Base-by-base conservation (phyloP, 2,113 vertebrate genomes). In the Parotia lawesii region DNA sequence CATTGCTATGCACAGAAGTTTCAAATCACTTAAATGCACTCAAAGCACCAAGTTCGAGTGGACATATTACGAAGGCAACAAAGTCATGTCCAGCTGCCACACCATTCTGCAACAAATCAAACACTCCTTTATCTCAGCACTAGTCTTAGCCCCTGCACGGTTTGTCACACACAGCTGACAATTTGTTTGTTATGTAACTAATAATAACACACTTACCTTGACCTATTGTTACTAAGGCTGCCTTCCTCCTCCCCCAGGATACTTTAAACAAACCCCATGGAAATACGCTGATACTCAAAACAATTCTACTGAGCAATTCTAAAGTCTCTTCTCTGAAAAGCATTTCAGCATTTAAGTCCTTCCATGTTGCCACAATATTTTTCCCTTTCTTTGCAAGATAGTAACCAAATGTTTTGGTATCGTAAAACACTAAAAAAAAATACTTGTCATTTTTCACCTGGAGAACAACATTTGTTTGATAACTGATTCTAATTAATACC, bases 191-290 rank as follows among this genome's bases (percentile, higher is more conserved):
- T 92, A 80, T 48, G 44, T 60, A 95, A 95, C 85, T 92, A 95
- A 94, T 57, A 95, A 93, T 69, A 93, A 92, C 42, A 92, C 44
- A 80, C 54, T 76, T 78, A 94, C 94, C 85, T 70, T 94, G 83
- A 93, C 85, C 75, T 91, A 47, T 35, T 82, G 62, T 85, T 80
- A 93, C 42, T 66, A 77, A 83, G 11, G 23, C 56, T n/a, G 18
- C 53, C 69, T 83, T 92, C 85, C 60, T 90, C 87, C 47, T 92
- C 90, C 71, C 64, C 79, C 58, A 84, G 64, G 47, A 88, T 56
- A 86, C 85, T 74, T 72, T 47, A 73, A 82, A 94, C 54, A 92
- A 94, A 77, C 35, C 33, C 44, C 17, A 80, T 10, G 37, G 83
- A 94, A 73, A 58, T 10, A 74, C 3, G 13, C 7, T 33, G 37